Evolutionary conservation across 2,113 vertebrate genomes (phyloP).

Genomic region (Gadus macrocephalus): DNA sequence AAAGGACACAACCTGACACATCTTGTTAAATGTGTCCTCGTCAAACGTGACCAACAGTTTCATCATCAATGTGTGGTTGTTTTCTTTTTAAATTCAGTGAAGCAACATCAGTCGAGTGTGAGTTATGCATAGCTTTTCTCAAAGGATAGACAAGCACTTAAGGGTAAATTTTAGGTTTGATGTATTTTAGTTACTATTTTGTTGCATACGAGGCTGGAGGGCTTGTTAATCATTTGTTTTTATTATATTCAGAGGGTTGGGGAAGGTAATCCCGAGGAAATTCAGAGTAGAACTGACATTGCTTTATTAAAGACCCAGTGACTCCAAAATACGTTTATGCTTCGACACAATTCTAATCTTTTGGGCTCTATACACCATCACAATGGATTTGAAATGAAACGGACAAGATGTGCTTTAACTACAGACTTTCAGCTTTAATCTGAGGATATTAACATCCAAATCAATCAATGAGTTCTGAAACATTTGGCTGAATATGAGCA

Average conservation of each 20-base stretch:
- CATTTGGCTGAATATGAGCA: no score
- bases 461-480: no score
- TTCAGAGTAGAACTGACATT: conserved; percentile 49
- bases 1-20: no score
- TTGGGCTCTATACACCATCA: no score
- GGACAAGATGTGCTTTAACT: no score
- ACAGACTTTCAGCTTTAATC: no score
- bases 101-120: conserved; percentile 12
- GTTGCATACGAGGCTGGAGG: conserved; percentile 34
- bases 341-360: no score
- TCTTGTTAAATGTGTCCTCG: background rate
- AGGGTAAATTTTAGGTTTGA: conserved; percentile 14
- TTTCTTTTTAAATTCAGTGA: conserved; percentile 48
- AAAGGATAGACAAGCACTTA: conserved; percentile 5
- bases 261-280: background rate
- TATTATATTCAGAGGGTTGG: conserved; percentile 17
- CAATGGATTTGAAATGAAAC: no score
- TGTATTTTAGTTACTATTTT: conserved; percentile 66
- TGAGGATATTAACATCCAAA: no score
- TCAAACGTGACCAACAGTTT: background rate
- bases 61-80: background rate
- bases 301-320: conserved; percentile 67
- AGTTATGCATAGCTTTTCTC: conserved; percentile 31
- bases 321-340: conserved; percentile 5
- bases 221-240: conserved; percentile 20